Evolutionary conservation across 2,797 vertebrate species (phyloP), one percentile per base, ranked within the genome.

Genomic region (Gephyroberyx darwinii): DNA sequence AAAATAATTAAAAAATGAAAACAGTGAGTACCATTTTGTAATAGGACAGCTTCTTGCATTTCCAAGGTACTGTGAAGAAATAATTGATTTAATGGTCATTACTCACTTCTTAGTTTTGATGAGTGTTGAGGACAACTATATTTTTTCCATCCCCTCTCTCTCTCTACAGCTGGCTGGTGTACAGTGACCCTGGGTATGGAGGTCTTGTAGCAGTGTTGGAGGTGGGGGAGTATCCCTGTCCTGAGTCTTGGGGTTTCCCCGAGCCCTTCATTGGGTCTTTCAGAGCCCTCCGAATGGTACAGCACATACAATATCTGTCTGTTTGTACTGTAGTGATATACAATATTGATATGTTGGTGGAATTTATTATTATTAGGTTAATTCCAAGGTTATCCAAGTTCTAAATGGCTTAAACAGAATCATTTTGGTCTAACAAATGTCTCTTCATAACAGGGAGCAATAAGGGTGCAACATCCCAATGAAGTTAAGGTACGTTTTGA

Each of bases 201-300:
- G 97, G 96, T 31, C 57, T 95, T 0, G 87, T 97, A 33, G 95
- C 93, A 41, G 92, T 99, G 76, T 82, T 99, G 90, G 95, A 96
- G 66, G 93, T 85, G 17, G 97, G 97, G 33, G 96, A 97, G 91
- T 99, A 96, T 83, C 95, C 96, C 13, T 93, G 94, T 74, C 93
- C 97, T 30, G 90, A 95, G 10, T 89, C 94, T 84, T 99, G 97
- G 97, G 94, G 96, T 14, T 98, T 96, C 67, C 88, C 93, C 22
- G 77, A 91, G 39, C 96, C 97, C 0, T 98, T 96, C 74, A 85
- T 99, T 0, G 95, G 96, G 69, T 99, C 98, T n/a, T 90, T 99
- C 79, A 91, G 94, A 55, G 95, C 97, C 13, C 92, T 99, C 69
- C 95, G 94, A 93, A 96, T 98, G 96, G 98, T 99, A 95, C 85